Percentiles rank a stretch among this genome's conserved stretches.
Evolutionary conservation across 1,140 invertebrate species (phyloP).

Genomic region (Ylistrum balloti): DNA sequence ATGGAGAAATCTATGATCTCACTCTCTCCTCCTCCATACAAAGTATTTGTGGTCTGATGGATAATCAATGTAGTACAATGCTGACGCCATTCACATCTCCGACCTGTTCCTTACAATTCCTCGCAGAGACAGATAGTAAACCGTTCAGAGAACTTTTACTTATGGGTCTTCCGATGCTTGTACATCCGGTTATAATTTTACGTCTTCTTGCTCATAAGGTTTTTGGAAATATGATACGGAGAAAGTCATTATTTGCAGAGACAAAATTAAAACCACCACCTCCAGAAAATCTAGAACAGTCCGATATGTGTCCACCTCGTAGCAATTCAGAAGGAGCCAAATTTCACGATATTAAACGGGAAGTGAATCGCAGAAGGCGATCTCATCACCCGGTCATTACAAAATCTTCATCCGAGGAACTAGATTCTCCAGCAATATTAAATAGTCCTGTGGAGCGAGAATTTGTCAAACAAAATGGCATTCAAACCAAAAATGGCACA

Average conservation of each 20-base stretch:
- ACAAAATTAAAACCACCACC: constrained; percentile 75
- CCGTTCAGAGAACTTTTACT: constrained; percentile 79
- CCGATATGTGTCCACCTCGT: constrained; percentile 75
- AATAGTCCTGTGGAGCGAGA: constrained; percentile 57
- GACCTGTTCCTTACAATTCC: constrained; percentile 73
- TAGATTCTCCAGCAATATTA: constrained; percentile 50
- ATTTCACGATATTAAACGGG: constrained; percentile 56
- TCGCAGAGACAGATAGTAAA: constrained; percentile 69
- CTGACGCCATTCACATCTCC: constrained; percentile 75
- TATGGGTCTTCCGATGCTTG: constrained; percentile 83
- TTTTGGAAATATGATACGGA: constrained; percentile 81
- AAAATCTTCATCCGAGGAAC: constrained; percentile 51
- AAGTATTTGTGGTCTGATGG: constrained; percentile 64
- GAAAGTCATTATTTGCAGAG: constrained; percentile 74
- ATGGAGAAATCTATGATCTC: constrained; percentile 61
- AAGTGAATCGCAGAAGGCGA: constrained; percentile 56
- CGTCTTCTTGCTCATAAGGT: constrained; percentile 86
- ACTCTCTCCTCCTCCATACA: constrained; percentile 72
- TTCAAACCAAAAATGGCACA: constrained; percentile 74
- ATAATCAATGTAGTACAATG: constrained; percentile 50
- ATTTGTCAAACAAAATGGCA: constrained; percentile 53
- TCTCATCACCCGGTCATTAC: constrained; percentile 52
- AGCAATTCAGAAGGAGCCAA: constrained; percentile 62
- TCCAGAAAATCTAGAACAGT: constrained; percentile 69
- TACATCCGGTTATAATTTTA: constrained; percentile 86